Percentiles rank a stretch among this genome's conserved stretches.
Conservation (phyloP, 1,140 invertebrate genomes). For the Caenorhabditis remanei region DNA sequence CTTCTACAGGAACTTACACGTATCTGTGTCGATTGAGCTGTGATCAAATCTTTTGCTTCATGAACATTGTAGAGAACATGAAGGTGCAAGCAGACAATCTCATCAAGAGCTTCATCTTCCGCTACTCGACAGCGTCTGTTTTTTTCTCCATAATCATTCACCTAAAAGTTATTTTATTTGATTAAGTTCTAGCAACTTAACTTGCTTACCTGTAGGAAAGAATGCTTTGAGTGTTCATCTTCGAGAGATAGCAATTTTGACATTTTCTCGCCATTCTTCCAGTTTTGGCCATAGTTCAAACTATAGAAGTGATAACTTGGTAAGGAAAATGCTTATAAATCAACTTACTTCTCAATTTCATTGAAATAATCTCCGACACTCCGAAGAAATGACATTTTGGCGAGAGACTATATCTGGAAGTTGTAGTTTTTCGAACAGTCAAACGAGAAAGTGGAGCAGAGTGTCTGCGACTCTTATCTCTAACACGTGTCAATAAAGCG, state of each 20-base stretch:
- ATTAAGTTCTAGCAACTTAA: not conserved
- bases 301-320: not conserved
- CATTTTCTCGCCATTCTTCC: slow-evolving; percentile 46
- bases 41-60: slow-evolving; percentile 49
- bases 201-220: not conserved
- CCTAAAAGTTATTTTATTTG: slow-evolving; percentile 6
- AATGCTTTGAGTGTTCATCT: slow-evolving; percentile 43
- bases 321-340: not conserved
- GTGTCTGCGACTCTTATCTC: not conserved
- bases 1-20: not conserved
- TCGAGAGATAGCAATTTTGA: slow-evolving; percentile 18
- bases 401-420: not conserved
- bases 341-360: not conserved
- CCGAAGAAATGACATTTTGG: not conserved
- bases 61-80: slow-evolving; percentile 64
- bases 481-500: not conserved
- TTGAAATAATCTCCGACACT: not conserved
- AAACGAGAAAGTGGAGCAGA: not conserved
- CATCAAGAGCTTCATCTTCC: slow-evolving; percentile 62
- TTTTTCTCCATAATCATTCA: slow-evolving; percentile 45
- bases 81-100: slow-evolving; percentile 62
- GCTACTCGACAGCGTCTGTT: not conserved
- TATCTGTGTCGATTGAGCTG: slow-evolving; percentile 61
- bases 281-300: not conserved
- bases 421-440: not conserved